phyloP scores from a whole-genome alignment of 2,888 invertebrate species.

The Synanthedon myopaeformis region DNA sequence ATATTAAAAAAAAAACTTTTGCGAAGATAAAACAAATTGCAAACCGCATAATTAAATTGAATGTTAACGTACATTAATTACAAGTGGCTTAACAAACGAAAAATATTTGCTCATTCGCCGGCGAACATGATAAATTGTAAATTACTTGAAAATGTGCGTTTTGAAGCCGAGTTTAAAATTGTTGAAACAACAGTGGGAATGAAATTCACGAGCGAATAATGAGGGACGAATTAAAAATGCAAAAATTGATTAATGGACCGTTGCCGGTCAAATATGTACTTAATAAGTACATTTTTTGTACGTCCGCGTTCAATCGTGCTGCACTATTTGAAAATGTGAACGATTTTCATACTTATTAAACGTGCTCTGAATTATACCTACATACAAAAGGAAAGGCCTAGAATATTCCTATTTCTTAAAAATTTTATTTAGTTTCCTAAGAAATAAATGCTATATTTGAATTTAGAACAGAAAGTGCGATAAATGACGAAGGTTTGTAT shows the following conservation, averaged over 20 bases:
- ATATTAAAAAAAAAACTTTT: slow-evolving; percentile 9
- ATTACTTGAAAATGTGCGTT: slow-evolving; percentile 63
- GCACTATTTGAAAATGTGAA: not conserved
- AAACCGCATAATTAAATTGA: slow-evolving; percentile 44
- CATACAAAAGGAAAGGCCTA: no score
- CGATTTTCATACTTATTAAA: not conserved
- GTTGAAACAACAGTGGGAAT: slow-evolving; percentile 49
- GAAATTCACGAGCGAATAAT: slow-evolving; percentile 64
- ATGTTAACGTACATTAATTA: slow-evolving; percentile 55
- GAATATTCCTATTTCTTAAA: no score
- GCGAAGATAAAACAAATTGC: slow-evolving; percentile 23
- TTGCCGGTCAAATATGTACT: slow-evolving; percentile 53
- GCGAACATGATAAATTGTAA: slow-evolving; percentile 66
- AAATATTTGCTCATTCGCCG: slow-evolving; percentile 64
- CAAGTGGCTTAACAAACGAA: slow-evolving; percentile 57
- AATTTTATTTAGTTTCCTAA: no score
- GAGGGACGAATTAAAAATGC: slow-evolving; percentile 66
- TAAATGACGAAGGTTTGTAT: no score
- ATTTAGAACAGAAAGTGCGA: no score
- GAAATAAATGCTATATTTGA: no score
- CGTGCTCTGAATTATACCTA: no score
- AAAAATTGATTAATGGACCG: slow-evolving; percentile 68
- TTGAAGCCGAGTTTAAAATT: slow-evolving; percentile 17
- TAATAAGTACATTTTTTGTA: slow-evolving; percentile 34
- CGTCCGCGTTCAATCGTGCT: not conserved